These are phyloP conservation scores for Sphaerophoria rueppellii DNA, from an alignment of 2,888 invertebrate species.

Conservation along the genomic window DNA sequence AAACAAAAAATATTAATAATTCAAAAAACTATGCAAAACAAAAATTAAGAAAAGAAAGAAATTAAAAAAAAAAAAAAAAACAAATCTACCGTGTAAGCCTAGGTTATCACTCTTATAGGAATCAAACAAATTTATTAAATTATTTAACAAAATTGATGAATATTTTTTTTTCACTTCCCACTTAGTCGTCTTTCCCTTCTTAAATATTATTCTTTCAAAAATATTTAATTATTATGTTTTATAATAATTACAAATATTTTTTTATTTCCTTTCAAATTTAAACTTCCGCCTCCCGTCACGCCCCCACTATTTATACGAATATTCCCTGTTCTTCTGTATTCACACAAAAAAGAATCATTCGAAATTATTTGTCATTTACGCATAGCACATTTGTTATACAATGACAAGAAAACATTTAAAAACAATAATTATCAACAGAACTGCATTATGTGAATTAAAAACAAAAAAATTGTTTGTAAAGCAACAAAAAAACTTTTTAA, in stretches of 20 bases:
- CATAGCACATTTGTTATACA: conserved; percentile 73
- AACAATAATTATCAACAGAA: conserved; percentile 53
- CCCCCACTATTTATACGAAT: conserved; percentile 7
- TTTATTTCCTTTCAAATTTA: background rate
- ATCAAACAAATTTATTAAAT: conserved; percentile 72
- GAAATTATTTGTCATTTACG: conserved; percentile 72
- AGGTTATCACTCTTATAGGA: conserved; percentile 73
- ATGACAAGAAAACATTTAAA: conserved; percentile 66
- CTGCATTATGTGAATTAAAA: conserved; percentile 58
- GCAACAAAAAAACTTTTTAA: conserved; percentile 53
- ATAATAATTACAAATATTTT: conserved; percentile 62
- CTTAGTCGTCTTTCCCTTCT: background rate
- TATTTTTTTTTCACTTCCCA: conserved; percentile 1
- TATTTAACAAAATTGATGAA: conserved; percentile 67
- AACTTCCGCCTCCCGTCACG: background rate
- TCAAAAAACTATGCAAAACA: conserved; percentile 63
- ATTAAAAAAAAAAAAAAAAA: conserved; percentile 47
- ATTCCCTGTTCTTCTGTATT: conserved; percentile 45
- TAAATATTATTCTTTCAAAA: background rate
- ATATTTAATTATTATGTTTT: conserved; percentile 67
- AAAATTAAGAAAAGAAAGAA: conserved; percentile 19
- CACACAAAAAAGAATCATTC: conserved; percentile 62
- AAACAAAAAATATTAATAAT: conserved; percentile 55
- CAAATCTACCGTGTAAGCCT: conserved; percentile 74
- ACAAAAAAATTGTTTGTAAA: conserved; percentile 62